Conservation (phyloP, 2,113 vertebrate species). For the Thunnus thynnus region DNA sequence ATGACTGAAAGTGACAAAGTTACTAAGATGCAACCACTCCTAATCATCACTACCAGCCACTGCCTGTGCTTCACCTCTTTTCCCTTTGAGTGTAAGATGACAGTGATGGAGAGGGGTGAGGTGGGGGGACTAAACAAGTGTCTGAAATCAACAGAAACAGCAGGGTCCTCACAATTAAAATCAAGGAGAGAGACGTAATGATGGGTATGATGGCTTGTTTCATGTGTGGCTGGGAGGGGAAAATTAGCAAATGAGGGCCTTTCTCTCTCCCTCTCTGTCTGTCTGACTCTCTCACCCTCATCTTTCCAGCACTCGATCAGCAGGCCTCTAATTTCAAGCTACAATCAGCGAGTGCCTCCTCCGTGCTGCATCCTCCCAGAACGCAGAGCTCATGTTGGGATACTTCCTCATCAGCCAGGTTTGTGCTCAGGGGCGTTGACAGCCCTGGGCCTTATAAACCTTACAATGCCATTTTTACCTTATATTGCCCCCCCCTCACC, state of each 20-base stretch:
- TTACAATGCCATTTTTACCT: too few species aligned
- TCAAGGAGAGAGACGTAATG: conserved; percentile 36
- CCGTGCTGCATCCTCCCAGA: conserved; percentile 11
- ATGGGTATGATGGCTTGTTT: conserved; percentile 42
- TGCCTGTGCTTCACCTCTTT: not conserved
- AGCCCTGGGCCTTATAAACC: too few species aligned
- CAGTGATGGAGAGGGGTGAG: not conserved
- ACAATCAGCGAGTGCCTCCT: conserved; percentile 41
- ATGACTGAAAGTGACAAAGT: not conserved
- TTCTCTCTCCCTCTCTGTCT: not conserved
- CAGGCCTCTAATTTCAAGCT: conserved; percentile 60
- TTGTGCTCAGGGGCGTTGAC: not conserved
- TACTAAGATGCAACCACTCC: not conserved
- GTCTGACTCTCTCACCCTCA: not conserved
- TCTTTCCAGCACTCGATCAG: conserved; percentile 32
- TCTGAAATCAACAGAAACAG: conserved; percentile 60
- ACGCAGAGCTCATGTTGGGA: conserved; percentile 39
- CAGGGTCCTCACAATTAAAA: conserved; percentile 64
- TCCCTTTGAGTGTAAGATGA: conserved; percentile 9
- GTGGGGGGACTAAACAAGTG: conserved; percentile 21
- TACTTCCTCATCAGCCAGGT: conserved; percentile 50
- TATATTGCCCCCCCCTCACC: too few species aligned
- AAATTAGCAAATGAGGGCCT: conserved; percentile 47
- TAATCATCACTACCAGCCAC: not conserved
- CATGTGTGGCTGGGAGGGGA: conserved; percentile 26